A percentile compares a stretch with the other conserved stretches of the same genome.
Conservation (phyloP, 2,113 vertebrate species). For the Taxidea taxus region DNA sequence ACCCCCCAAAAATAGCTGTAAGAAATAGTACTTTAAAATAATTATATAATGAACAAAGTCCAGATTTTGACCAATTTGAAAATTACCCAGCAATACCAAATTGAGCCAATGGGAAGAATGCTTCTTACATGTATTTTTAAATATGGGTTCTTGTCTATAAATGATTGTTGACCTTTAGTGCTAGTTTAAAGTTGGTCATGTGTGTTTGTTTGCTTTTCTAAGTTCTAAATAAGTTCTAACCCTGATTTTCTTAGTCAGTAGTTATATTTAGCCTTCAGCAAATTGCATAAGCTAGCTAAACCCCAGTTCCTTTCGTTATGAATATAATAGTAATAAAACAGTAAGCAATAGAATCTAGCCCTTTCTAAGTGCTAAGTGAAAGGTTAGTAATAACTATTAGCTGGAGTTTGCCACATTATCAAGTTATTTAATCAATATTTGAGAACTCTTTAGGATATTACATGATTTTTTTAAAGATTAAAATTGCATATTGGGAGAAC, state of each 20-base stretch:
- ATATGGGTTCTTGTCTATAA: background rate
- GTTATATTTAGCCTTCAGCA: background rate
- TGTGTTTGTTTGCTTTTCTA: background rate
- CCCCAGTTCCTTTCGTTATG: background rate
- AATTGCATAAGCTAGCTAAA: background rate
- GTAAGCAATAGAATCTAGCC: background rate
- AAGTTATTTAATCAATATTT: background rate
- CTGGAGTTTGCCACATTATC: background rate
- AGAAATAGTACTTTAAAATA: background rate
- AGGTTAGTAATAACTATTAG: background rate
- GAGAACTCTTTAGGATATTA: background rate
- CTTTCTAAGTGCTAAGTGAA: background rate
- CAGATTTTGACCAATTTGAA: background rate
- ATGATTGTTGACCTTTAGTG: background rate
- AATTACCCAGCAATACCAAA: background rate
- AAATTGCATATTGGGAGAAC: background rate
- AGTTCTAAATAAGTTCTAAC: slow-evolving; percentile 9
- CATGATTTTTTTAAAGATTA: background rate
- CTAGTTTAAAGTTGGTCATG: background rate
- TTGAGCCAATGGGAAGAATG: background rate
- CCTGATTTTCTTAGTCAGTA: background rate
- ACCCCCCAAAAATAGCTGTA: background rate
- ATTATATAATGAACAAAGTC: background rate
- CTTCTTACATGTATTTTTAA: background rate
- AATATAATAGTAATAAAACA: background rate